These are phyloP conservation scores for Arenicola marina DNA, from an alignment of 2,888 invertebrate species.

Conservation along the genomic window DNA sequence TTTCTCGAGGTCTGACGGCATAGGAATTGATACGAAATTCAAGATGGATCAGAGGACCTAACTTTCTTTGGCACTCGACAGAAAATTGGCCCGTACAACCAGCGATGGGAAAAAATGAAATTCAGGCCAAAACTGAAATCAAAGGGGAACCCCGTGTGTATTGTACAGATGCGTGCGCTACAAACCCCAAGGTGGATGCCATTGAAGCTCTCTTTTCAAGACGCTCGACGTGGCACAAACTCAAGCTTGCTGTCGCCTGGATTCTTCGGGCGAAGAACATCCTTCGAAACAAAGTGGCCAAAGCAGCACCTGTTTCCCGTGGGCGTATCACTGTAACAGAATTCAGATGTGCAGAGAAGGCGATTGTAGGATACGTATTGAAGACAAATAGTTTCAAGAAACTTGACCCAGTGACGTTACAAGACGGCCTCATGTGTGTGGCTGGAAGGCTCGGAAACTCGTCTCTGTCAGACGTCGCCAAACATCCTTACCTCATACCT, in stretches of 20 bases:
- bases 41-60: too few relatives aligned
- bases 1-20: too few relatives aligned
- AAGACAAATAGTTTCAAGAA: neutral
- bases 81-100: too few relatives aligned
- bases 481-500: slow-evolving; percentile 2
- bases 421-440: neutral
- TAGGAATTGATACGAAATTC: too few relatives aligned
- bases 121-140: too few relatives aligned
- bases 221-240: neutral
- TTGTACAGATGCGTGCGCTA: too few relatives aligned
- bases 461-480: neutral
- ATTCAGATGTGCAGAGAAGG: neutral
- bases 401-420: neutral
- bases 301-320: neutral
- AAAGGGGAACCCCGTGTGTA: too few relatives aligned
- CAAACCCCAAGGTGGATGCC: too few relatives aligned
- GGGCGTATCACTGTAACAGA: neutral
- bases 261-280: neutral
- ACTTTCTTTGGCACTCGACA: too few relatives aligned
- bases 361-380: neutral
- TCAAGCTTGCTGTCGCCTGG: slow-evolving; percentile 9
- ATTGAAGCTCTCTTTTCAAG: too few relatives aligned
- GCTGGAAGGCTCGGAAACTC: slow-evolving; percentile 3
- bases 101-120: too few relatives aligned
- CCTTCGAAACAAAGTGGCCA: neutral